These are phyloP conservation scores for Xerus rutilus DNA, from an alignment of 2,797 vertebrate species.

Conservation along the genomic window DNA sequence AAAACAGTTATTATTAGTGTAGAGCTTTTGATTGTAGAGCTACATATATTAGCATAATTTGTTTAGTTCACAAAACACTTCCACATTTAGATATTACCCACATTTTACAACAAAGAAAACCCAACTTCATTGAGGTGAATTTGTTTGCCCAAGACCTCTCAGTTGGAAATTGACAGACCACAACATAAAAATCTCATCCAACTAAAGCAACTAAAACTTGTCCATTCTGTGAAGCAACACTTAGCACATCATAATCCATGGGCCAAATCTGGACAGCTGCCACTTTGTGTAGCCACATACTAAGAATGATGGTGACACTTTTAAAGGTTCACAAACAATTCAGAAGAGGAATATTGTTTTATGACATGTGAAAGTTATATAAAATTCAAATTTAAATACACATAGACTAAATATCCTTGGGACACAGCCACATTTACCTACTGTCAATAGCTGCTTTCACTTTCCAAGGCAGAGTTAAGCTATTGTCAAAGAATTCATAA, in stretches of 20 bases:
- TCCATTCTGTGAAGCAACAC: not conserved
- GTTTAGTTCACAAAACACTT: slow-evolving; percentile 16
- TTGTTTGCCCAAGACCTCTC: slow-evolving; percentile 19
- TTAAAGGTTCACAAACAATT: slow-evolving; percentile 8
- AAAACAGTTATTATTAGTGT: not conserved
- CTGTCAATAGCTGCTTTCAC: not conserved
- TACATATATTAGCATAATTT: not conserved
- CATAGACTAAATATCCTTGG: not conserved
- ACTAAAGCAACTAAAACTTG: not conserved
- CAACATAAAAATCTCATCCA: not conserved
- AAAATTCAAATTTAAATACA: slow-evolving; percentile 54
- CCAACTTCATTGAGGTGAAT: not conserved
- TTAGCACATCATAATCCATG: not conserved
- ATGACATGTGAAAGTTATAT: not conserved
- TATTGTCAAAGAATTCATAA: not conserved
- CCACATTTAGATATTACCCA: not conserved
- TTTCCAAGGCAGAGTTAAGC: not conserved
- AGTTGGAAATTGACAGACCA: not conserved
- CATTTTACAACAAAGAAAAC: slow-evolving; percentile 49
- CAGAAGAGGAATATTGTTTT: slow-evolving; percentile 5
- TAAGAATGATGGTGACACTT: slow-evolving; percentile 1
- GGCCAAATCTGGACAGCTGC: not conserved
- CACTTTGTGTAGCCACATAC: not conserved
- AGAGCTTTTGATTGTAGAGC: not conserved
- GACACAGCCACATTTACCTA: not conserved